A percentile compares a stretch with the other conserved stretches of the same genome.
These are phyloP conservation scores for Hoplostethus atlanticus DNA, from an alignment of 2,797 vertebrate genomes.

Conservation along the genomic window DNA sequence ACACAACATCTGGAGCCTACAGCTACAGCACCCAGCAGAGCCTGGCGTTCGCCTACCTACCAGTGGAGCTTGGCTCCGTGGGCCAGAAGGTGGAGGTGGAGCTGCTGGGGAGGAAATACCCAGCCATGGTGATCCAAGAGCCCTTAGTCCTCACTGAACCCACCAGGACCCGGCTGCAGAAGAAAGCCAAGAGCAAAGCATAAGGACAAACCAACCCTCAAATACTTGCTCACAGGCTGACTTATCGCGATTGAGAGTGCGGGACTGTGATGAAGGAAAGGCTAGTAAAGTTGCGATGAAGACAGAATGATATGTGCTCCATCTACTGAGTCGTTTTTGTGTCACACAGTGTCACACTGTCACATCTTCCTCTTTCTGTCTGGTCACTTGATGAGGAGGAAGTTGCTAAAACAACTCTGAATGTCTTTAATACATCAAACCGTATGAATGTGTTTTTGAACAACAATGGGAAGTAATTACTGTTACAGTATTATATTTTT, in stretches of 20 bases:
- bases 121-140: constrained; percentile 88
- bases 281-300: background rate
- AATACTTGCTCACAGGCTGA: constrained; percentile 6
- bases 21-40: constrained; percentile 92
- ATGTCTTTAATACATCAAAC: background rate
- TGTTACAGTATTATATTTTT: constrained; percentile 9
- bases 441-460: constrained; percentile 12
- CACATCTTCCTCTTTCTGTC: constrained; percentile 25
- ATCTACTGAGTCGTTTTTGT: constrained; percentile 20
- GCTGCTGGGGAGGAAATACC: constrained; percentile 90
- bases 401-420: background rate
- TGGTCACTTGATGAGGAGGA: background rate
- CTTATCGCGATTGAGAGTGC: background rate
- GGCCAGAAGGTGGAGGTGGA: constrained; percentile 95
- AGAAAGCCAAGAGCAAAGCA: constrained; percentile 80
- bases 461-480: background rate
- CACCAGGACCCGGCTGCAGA: constrained; percentile 87
- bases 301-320: background rate
- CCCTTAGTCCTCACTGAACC: constrained; percentile 93
- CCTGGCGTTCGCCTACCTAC: constrained; percentile 94
- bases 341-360: constrained; percentile 1
- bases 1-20: constrained; percentile 96
- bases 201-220: constrained; percentile 28
- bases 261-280: background rate
- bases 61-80: constrained; percentile 85